Evolutionary conservation across 2,113 vertebrate species (phyloP), one percentile per base, ranked within the genome.

Genomic region (Peromyscus polionotus): DNA sequence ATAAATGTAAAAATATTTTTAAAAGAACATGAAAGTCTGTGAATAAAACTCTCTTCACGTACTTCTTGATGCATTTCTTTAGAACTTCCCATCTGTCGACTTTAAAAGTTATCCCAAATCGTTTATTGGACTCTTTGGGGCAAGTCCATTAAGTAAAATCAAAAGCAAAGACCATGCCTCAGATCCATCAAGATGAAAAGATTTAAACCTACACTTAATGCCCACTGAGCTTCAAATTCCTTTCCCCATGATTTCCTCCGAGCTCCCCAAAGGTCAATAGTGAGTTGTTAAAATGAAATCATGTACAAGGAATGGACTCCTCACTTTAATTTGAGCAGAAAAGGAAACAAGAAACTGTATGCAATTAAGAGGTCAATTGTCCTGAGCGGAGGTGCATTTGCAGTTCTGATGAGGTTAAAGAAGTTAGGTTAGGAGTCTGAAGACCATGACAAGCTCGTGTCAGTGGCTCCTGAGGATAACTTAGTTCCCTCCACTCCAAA

Each of bases 281-380:
- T 67, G 95, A 79, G 77, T 63, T 95, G 85, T 97, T 98, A 95
- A 97, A 97, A 93, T 86, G 92, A 97, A 95, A 97, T 92, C 75
- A 84, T 63, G 88, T 89, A 48, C 57, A 95, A 93, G 93, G 57
- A 97, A 93, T 79, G 72, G 48, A 13, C n/a, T 91, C 36, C 88
- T 88, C 10, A 1, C 93, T 95, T 93, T 95, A 95, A 98, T 95
- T 80, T 42, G 91, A 97, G 81, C 57, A 88, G 88, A 75, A 88
- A 91, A 94, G 33, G 81, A 88, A 95, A 87, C 85, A 57, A 94
- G 73, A 92, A 90, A 31, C 92, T 20, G 19, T 54, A 12, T 48
- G 7, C 75, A 95, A 97, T 94, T 88, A 91, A 63, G 67, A 95
- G 83, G 77, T 90, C 94, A 84, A 88, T 87, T 63, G 51, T 95